Conservation (phyloP, 2,797 vertebrate species). For the Bradypodion pumilum region DNA sequence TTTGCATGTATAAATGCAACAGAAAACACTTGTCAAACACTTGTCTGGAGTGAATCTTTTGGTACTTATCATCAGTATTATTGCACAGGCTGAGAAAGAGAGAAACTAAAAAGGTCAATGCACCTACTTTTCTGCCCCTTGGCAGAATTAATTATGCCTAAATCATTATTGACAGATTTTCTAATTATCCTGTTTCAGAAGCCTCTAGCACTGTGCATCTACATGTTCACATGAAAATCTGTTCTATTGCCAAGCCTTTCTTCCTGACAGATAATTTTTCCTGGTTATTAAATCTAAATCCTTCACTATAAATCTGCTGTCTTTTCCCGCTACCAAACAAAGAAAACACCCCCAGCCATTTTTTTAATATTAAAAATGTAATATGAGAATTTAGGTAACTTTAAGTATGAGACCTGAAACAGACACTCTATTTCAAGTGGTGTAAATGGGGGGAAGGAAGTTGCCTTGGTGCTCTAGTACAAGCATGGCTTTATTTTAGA, state of each 20-base stretch:
- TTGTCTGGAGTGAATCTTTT: not conserved
- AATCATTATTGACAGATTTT: constrained; percentile 24
- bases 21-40: not conserved
- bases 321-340: not conserved
- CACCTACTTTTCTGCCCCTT: not conserved
- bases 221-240: not conserved
- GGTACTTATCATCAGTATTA: not conserved
- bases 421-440: not conserved
- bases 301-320: not conserved
- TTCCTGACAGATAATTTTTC: not conserved
- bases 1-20: not conserved
- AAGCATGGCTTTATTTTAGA: no score
- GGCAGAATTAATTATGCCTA: constrained; percentile 6
- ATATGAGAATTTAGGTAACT: not conserved
- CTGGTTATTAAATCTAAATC: constrained; percentile 10
- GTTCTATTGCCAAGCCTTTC: not conserved
- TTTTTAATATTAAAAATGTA: not conserved
- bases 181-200: not conserved
- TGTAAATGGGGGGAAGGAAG: not conserved
- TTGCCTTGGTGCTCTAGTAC: no score
- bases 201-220: not conserved
- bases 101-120: not conserved
- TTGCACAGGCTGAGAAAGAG: not conserved
- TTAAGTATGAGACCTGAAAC: no score
- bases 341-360: not conserved